These are phyloP conservation scores for Heliothis peltigera DNA, from an alignment of 2,888 invertebrate species.

Conservation along the genomic window DNA sequence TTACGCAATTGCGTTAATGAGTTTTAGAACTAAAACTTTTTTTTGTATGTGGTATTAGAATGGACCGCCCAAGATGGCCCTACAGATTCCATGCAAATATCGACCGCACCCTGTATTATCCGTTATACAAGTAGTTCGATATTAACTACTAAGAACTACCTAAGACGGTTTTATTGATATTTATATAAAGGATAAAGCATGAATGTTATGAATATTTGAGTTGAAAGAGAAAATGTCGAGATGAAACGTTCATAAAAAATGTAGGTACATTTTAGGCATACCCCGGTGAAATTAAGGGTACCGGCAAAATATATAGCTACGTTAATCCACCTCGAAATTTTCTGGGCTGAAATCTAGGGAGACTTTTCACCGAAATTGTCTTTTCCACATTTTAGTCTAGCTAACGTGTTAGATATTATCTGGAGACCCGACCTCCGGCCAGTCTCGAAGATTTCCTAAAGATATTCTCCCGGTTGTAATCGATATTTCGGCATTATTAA, in stretches of 20 bases:
- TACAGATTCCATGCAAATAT: not conserved
- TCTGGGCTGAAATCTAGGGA: conserved; percentile 16
- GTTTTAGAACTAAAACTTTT: too few species aligned
- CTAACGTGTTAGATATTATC: conserved; percentile 32
- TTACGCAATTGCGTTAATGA: too few species aligned
- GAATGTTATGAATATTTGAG: conserved; percentile 2
- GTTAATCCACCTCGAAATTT: conserved; percentile 27
- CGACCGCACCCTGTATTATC: not conserved
- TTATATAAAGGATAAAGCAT: conserved; percentile 2
- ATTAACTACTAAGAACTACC: not conserved
- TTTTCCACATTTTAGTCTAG: conserved; percentile 24
- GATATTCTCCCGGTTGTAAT: conserved; percentile 47
- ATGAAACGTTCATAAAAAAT: not conserved
- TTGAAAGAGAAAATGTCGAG: not conserved
- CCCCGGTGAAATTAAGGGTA: conserved; percentile 5
- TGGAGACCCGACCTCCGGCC: conserved; percentile 14
- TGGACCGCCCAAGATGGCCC: too few species aligned
- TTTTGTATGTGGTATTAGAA: too few species aligned
- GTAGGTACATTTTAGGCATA: conserved; percentile 1
- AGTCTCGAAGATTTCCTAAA: conserved; percentile 30
- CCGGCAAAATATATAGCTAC: not conserved
- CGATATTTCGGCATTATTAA: conserved; percentile 55
- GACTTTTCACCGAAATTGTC: conserved; percentile 19
- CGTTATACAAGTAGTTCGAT: not conserved
- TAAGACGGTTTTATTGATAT: conserved; percentile 1